Evolutionary conservation across 2,888 invertebrate species (phyloP).

Genomic region (Hydrotaea diabolus): DNA sequence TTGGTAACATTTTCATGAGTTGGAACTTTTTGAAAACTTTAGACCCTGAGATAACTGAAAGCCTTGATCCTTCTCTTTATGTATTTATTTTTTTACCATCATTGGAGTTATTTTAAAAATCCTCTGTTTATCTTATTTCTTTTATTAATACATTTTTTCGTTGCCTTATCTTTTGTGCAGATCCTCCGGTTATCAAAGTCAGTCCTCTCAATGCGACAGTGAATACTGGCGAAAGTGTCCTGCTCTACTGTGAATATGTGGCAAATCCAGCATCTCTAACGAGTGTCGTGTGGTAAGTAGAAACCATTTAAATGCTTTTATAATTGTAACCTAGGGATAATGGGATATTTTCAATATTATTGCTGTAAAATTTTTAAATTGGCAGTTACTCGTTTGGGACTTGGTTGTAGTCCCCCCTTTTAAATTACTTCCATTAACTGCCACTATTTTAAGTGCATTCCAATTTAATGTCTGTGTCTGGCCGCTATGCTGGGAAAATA

Average conservation of each 20-base stretch:
- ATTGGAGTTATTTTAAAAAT: too few species aligned
- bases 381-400: not conserved
- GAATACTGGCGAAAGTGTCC: slow-evolving; percentile 88
- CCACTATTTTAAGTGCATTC: not conserved
- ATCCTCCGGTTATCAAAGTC: slow-evolving; percentile 91
- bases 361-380: not conserved
- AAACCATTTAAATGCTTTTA: too few species aligned
- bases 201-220: slow-evolving; percentile 88
- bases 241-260: slow-evolving; percentile 90
- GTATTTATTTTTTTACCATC: too few species aligned
- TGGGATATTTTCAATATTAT: too few species aligned
- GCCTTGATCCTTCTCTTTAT: too few species aligned
- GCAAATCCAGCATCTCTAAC: slow-evolving; percentile 92
- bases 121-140: too few species aligned
- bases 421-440: not conserved
- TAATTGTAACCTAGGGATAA: too few species aligned
- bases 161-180: slow-evolving; percentile 82
- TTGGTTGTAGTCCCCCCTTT: not conserved
- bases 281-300: slow-evolving; percentile 87
- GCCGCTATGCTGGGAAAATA: not conserved
- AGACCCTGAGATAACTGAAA: too few species aligned
- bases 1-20: too few species aligned
- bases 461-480: not conserved
- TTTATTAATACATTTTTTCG: slow-evolving; percentile 19
- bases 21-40: too few species aligned